Evolutionary conservation across 2,888 invertebrate species (phyloP).

Genomic region (Drosophila neotestacea): DNA sequence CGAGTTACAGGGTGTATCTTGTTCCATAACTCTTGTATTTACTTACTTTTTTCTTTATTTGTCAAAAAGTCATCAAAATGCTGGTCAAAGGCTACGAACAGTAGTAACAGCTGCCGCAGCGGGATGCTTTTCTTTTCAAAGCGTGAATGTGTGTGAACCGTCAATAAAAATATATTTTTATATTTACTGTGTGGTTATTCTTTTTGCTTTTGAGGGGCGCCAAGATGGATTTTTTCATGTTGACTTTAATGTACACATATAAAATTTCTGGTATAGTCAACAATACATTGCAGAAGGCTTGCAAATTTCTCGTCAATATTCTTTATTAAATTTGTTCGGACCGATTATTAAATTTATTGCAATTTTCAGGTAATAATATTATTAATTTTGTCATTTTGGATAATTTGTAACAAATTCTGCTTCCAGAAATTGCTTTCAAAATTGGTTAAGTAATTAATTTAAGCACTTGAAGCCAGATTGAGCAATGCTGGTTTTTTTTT

Average conservation of each 20-base stretch:
- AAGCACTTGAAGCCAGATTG: neutral
- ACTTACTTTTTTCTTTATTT: constrained; percentile 25
- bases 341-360: constrained; percentile 2
- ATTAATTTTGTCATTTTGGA: neutral
- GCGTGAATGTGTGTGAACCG: neutral
- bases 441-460: neutral
- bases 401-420: neutral
- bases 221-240: neutral
- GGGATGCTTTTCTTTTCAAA: neutral
- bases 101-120: constrained; percentile 22
- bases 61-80: constrained; percentile 54
- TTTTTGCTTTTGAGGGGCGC: neutral
- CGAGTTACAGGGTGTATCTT: neutral
- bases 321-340: neutral
- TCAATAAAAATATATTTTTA: constrained; percentile 56
- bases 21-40: neutral
- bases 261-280: neutral
- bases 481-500: neutral
- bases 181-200: constrained; percentile 28
- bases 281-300: neutral
- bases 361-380: neutral
- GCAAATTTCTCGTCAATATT: neutral
- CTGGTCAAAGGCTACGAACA: constrained; percentile 19
- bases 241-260: neutral
- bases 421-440: neutral